Evolutionary conservation across 2,113 vertebrate genomes (phyloP), one percentile per base, ranked within the genome.

Genomic region (Chaetorhynchus papuensis): DNA sequence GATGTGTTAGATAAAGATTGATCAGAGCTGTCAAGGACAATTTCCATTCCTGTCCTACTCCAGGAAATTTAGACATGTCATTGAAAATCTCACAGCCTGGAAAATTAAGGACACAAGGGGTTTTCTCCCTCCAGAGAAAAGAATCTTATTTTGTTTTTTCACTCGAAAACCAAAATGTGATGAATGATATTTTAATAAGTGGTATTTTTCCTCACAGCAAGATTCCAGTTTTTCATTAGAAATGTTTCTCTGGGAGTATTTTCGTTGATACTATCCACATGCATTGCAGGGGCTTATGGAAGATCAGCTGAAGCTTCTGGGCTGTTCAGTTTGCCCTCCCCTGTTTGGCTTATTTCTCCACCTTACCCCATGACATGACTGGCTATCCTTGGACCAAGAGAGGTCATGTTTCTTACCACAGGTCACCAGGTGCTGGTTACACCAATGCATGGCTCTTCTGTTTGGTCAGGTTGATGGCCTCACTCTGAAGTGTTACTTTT

Each of bases 1-100:
- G 24, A 56, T 57, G 9, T 33, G 13, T 83, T 79, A 39, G 33
- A 45, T 79, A 66, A 92, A 90, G 70, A 93, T 45, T 93, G 65
- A 61, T 39, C 33, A 59, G 52, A 79, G 8, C 15, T 60, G 49
- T 52, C 49, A 57, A 39, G 44, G 49, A 60, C 71, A 71, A 64
- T 60, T 72, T 80, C 20, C 35, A 59, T 59, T 85, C 74, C 61
- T 23, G 35, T 42, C 15, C 41, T 77, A 11, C 16, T 69, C 61
- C 33, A 50, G 82, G 52, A 88, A 75, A 71, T 72, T 37, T 57
- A 53, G 26, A 45, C 26, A 18, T 30, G 31, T 9, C 28, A 21
- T 30, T 61, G 49, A 47, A 84, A 89, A 81, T 31, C 19, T 61
- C 39, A 71, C 20, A 61, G 45, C 20, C 26, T 20, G 11, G 45